Percentiles rank a stretch among this genome's conserved stretches.
Evolutionary conservation across 1,140 invertebrate species (phyloP).

Genomic region (Pristionchus pacificus): DNA sequence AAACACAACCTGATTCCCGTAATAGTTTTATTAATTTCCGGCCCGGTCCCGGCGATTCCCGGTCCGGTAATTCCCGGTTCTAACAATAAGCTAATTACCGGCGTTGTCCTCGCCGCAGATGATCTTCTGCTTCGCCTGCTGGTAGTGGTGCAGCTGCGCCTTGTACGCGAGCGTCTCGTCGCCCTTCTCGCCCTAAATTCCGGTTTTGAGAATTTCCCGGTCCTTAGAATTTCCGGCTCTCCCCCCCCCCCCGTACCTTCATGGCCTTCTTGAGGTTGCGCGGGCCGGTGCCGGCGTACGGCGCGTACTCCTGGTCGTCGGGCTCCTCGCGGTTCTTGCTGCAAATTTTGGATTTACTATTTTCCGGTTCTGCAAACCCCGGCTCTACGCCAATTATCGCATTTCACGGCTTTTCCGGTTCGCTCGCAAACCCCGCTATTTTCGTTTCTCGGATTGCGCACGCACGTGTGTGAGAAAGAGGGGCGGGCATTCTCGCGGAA

Average conservation of each 20-base stretch:
- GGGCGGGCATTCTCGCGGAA: too few relatives aligned
- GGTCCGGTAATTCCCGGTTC: too few relatives aligned
- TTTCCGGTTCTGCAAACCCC: not conserved
- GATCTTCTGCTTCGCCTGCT: conserved; percentile 55
- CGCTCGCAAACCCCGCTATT: too few relatives aligned
- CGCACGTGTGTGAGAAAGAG: too few relatives aligned
- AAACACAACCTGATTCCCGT: too few relatives aligned
- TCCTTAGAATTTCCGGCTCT: not conserved
- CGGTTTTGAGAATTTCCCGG: not conserved
- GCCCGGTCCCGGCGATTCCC: too few relatives aligned
- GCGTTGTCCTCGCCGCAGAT: conserved; percentile 44
- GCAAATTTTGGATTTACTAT: not conserved
- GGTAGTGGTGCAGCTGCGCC: conserved; percentile 55
- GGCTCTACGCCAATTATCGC: not conserved
- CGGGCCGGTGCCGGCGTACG: conserved; percentile 32
- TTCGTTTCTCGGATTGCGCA: too few relatives aligned
- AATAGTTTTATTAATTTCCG: too few relatives aligned
- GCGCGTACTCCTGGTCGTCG: conserved; percentile 32
- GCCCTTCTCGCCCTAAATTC: conserved; percentile 35
- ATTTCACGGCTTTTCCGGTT: not conserved
- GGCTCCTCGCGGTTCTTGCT: conserved; percentile 22
- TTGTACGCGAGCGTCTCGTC: conserved; percentile 54
- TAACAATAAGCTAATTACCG: not conserved
- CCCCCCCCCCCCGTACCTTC: not conserved
- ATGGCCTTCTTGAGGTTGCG: conserved; percentile 24